Evolutionary conservation across 2,113 vertebrate species (phyloP).

Genomic region (Malurus elegans): DNA sequence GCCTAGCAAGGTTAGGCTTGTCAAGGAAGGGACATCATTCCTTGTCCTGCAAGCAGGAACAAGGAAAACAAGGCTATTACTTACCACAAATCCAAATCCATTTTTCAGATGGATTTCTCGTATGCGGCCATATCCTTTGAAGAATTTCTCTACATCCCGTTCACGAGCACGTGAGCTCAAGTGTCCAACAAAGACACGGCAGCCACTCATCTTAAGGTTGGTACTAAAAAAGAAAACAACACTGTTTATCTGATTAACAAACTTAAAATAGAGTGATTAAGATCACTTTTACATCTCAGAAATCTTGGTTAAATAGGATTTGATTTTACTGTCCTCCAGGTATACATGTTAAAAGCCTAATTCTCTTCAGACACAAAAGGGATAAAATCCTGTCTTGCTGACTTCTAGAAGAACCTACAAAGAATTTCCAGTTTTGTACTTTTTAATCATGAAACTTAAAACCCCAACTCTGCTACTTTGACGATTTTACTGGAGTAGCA

Average conservation of each 20-base stretch:
- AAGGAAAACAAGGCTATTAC: conserved; percentile 8
- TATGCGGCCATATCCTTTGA: conserved; percentile 91
- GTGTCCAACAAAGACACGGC: conserved; percentile 91
- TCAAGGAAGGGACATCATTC: too few relatives aligned
- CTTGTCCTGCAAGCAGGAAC: neutral
- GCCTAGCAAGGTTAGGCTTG: neutral
- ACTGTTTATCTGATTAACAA: neutral
- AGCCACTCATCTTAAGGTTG: conserved; percentile 81
- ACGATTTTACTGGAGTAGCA: neutral
- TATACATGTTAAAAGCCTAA: neutral
- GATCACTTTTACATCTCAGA: neutral
- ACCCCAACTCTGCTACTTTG: neutral
- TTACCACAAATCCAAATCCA: conserved; percentile 92
- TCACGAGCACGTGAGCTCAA: conserved; percentile 89
- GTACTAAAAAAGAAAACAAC: conserved; percentile 21
- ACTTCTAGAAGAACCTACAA: neutral
- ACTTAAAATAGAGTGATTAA: neutral
- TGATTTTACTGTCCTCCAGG: neutral
- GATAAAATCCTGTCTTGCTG: neutral
- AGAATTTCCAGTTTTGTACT: neutral
- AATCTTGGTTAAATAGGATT: neutral
- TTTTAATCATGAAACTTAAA: neutral
- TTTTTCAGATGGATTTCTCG: conserved; percentile 91
- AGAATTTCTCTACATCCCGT: conserved; percentile 91
- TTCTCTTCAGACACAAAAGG: neutral